Base-by-base conservation (phyloP, 30 jellyfish, hydroid and myxozoan species). In the Pseudorhiza aurosa region DNA sequence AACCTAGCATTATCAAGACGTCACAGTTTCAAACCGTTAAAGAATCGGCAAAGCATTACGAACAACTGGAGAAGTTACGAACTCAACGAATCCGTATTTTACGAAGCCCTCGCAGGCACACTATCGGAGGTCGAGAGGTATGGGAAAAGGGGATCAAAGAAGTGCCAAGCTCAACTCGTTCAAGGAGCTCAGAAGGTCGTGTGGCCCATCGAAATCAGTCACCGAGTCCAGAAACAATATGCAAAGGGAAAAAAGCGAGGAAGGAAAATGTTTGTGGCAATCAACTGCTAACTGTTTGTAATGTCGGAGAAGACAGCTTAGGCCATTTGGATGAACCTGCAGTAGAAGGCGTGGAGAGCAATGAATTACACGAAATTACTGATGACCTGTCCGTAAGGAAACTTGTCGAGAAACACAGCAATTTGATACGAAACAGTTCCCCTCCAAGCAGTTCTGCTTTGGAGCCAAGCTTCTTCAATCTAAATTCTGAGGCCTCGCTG, bases 71-170 rank as follows among this genome's bases (percentile, higher is more conserved):
- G 46, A 17, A 27, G 22, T 32, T 43, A 44, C 63, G 27, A 11
- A 49, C 65, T 27, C 77, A 65, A 17, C 69, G 82, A n/a, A 58
- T 18, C 10, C 85, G 89, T 7, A 18, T 56, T 17, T 30, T 73
- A 19, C 88, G 95, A 37, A 71, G 73, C 53, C 89, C 85, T n/a
- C 76, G 95, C 8, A 72, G 95, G 43, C 86, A 74, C 45, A 85
- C 95, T 15, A 85, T 85, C 25, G 95, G 88, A 6, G 67, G 43
- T 2, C 32, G 83, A 25, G 65, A 72, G 32, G 29, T 85, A 8
- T 53, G 50, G 47, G 45, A 62, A 2, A 72, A 72, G 19, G 19
- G 59, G 8, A 50, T 29, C 0, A 33, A 36, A 30, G 87, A 47
- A n/a, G 67, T 32, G 22, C 31, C 67, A 7, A 43, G 44, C 36